Base-by-base conservation (phyloP, 2,797 vertebrate species). In the Cyclopterus lumpus region DNA sequence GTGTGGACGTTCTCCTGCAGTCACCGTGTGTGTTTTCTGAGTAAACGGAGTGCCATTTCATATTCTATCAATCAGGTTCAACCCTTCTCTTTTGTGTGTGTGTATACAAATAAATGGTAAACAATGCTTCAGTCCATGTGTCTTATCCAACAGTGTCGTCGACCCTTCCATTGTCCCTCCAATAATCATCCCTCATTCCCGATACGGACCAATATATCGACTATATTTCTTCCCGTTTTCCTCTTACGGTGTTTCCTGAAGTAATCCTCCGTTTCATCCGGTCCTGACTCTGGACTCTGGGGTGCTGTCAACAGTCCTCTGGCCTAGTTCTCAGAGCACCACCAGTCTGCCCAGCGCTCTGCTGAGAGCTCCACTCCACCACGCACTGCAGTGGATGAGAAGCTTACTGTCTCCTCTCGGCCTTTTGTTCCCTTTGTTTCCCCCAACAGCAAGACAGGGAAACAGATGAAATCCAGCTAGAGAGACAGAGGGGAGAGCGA, bases 381-480 rank as follows among this genome's bases (percentile, higher is more conserved):
- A 68, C 83, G 87, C 90, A 83, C 89, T 86, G 79, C 81, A 90
- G 84, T 87, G 83, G 82, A 90, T 77, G 89, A 86, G 88, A 76
- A 91, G 87, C 88, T 91, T 86, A 92, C 87, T 89, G 89, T 91
- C 89, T 88, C 87, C 84, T 71, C 91, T 91, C 75, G 0, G 71
- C 89, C 92, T 91, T 90, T 91, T 92, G 90, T 92, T 93, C 88
- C 77, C 87, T 90, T 93, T 91, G 90, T 93, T 90, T 89, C 86
- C 85, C 83, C 79, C 86, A n/a, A 71, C 89, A 90, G 91, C 87
- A 91, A 90, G 90, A 93, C 90, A 91, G 87, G 88, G 90, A 93
- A 90, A 91, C 88, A 91, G 87, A 91, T 90, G 88, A 89, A 93
- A 91, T 91, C 91, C 91, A 91, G 83, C 84, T 74, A 71, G 82